phyloP scores from a whole-genome alignment of 2,797 vertebrate genomes.

The Agapornis canus region DNA sequence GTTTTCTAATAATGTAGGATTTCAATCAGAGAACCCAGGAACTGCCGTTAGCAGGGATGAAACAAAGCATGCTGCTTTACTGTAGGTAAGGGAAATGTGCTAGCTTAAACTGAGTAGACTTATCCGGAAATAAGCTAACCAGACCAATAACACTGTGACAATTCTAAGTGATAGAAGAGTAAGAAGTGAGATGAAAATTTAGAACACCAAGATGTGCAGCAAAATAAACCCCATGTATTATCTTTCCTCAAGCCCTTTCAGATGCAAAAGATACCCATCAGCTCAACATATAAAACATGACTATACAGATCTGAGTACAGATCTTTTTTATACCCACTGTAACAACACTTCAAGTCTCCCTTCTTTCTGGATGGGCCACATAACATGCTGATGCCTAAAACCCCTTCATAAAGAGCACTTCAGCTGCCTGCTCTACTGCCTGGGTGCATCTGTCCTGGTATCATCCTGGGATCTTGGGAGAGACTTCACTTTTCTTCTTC shows the following conservation, averaged over 20 bases:
- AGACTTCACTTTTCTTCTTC: not conserved
- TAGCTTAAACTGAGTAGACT: not conserved
- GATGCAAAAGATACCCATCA: not conserved
- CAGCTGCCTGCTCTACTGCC: not conserved
- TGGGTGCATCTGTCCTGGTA: not conserved
- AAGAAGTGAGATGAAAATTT: not conserved
- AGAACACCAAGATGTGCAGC: not conserved
- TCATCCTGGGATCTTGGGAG: rapidly evolving
- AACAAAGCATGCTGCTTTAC: not conserved
- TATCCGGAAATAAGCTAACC: not conserved
- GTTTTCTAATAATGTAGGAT: not conserved
- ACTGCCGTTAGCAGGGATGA: not conserved
- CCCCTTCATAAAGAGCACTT: not conserved
- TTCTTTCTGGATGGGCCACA: not conserved
- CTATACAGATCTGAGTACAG: not conserved
- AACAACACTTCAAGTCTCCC: not conserved
- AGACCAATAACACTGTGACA: not conserved
- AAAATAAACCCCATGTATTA: not conserved
- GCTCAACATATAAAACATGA: not conserved
- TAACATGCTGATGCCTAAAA: not conserved
- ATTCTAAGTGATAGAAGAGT: not conserved
- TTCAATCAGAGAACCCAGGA: not conserved
- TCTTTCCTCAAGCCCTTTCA: not conserved
- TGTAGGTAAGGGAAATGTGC: not conserved
- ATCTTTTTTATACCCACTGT: not conserved